These are phyloP conservation scores for Tyrophagus putrescentiae DNA, from an alignment of 1,140 invertebrate genomes.

Conservation along the genomic window DNA sequence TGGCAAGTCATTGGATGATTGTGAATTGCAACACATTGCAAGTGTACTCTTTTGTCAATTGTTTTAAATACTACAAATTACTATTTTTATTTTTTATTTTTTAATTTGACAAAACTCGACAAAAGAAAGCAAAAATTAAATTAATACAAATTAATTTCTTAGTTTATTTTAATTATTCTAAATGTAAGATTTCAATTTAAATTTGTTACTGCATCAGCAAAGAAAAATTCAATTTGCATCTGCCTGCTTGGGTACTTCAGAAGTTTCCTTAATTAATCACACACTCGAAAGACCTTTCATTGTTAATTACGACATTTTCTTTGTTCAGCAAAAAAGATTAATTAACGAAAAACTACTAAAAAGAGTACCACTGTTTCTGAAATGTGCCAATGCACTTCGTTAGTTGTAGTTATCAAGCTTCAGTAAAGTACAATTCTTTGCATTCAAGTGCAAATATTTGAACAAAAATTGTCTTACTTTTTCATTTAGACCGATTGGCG, in stretches of 20 bases:
- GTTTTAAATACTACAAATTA: too few relatives aligned
- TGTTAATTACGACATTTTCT: constrained; percentile 11
- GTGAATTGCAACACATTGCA: too few relatives aligned
- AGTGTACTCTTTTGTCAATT: too few relatives aligned
- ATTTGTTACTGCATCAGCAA: background rate
- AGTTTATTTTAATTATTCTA: background rate
- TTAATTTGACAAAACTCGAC: too few relatives aligned
- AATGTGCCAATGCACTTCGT: background rate
- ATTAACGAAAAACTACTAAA: too few relatives aligned
- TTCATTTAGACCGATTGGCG: too few relatives aligned
- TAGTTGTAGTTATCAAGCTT: background rate
- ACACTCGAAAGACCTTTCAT: constrained; percentile 1
- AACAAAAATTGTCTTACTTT: too few relatives aligned
- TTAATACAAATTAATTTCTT: constrained; percentile 13
- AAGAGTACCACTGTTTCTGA: too few relatives aligned
- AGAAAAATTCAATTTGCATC: constrained; percentile 2
- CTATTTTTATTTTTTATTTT: too few relatives aligned
- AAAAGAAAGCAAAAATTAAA: constrained; percentile 15
- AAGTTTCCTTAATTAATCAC: constrained; percentile 10
- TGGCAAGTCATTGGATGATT: too few relatives aligned
- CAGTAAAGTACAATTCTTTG: too few relatives aligned
- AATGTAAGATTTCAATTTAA: background rate
- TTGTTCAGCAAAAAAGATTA: constrained; percentile 16
- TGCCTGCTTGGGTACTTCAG: too few relatives aligned
- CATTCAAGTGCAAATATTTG: constrained; percentile 13